phyloP scores from a whole-genome alignment of 2,113 vertebrate genomes.

The Pluvianellus socialis region DNA sequence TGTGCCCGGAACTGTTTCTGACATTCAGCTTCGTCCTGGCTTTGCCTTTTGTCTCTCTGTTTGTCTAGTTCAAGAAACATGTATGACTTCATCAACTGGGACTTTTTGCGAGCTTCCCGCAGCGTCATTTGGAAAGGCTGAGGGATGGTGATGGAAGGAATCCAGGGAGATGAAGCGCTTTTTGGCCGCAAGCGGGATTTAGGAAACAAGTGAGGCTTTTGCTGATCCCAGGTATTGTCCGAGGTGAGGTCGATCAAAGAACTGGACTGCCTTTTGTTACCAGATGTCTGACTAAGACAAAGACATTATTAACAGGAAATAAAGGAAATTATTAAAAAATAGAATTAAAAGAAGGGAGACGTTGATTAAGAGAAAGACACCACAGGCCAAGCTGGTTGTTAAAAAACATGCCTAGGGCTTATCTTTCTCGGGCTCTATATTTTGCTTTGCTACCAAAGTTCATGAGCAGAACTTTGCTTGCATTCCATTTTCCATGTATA shows the following conservation, averaged over 20 bases:
- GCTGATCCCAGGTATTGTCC: slow-evolving; percentile 36
- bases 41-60: slow-evolving; percentile 71
- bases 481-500: background rate
- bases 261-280: slow-evolving; percentile 69
- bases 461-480: background rate
- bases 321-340: background rate
- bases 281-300: slow-evolving; percentile 53
- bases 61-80: slow-evolving; percentile 67
- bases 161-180: slow-evolving; percentile 62
- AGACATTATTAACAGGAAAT: slow-evolving; percentile 35
- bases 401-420: background rate
- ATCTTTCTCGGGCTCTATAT: background rate
- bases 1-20: slow-evolving; percentile 86
- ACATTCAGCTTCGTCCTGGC: slow-evolving; percentile 84
- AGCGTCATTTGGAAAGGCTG: slow-evolving; percentile 74
- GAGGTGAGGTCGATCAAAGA: slow-evolving; percentile 72
- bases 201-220: slow-evolving; percentile 22
- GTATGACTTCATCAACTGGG: slow-evolving; percentile 68
- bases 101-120: slow-evolving; percentile 68
- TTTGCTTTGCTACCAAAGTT: background rate
- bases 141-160: slow-evolving; percentile 72
- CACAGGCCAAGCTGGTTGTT: background rate
- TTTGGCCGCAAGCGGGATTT: slow-evolving; percentile 55
- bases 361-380: background rate
- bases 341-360: background rate